phyloP scores from a whole-genome alignment of 2,888 invertebrate genomes.

The Gymnosoma rotundatum region DNA sequence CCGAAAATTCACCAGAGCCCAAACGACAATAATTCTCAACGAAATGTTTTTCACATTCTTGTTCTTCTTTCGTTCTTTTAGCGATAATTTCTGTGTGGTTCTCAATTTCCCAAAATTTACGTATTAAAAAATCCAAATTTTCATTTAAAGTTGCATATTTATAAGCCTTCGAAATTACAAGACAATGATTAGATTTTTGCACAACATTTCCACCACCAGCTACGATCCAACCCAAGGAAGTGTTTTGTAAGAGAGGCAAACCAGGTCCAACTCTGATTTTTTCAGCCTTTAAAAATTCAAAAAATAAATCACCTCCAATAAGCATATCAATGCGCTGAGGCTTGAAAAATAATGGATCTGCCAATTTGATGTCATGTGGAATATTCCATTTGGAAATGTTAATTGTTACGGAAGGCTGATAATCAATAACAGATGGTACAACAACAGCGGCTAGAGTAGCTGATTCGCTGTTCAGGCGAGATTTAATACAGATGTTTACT shows the following conservation, averaged over 20 bases:
- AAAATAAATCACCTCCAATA: conserved; percentile 65
- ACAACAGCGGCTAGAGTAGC: conserved; percentile 51
- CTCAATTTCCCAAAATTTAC: conserved; percentile 6
- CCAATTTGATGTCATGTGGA: conserved; percentile 46
- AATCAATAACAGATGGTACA: conserved; percentile 40
- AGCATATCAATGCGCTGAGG: neutral
- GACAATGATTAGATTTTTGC: neutral
- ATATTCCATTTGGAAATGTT: conserved; percentile 58
- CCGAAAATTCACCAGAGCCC: neutral
- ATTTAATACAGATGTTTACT: conserved; percentile 5
- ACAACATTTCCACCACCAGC: neutral
- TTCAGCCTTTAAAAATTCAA: conserved; percentile 66
- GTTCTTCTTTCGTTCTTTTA: conserved; percentile 19
- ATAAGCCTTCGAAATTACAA: neutral
- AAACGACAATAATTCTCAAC: neutral
- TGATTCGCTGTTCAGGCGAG: neutral
- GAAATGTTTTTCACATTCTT: neutral
- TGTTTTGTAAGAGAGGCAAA: conserved; percentile 65
- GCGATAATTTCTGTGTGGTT: neutral
- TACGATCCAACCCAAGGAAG: conserved; percentile 55
- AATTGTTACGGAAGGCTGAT: conserved; percentile 44
- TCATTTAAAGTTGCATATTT: neutral
- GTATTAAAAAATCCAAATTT: neutral
- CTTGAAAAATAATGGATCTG: conserved; percentile 33
- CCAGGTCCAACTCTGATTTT: conserved; percentile 48